Evolutionary conservation across 2,797 vertebrate species (phyloP).

Genomic region (Percopsis omiscomaycus): DNA sequence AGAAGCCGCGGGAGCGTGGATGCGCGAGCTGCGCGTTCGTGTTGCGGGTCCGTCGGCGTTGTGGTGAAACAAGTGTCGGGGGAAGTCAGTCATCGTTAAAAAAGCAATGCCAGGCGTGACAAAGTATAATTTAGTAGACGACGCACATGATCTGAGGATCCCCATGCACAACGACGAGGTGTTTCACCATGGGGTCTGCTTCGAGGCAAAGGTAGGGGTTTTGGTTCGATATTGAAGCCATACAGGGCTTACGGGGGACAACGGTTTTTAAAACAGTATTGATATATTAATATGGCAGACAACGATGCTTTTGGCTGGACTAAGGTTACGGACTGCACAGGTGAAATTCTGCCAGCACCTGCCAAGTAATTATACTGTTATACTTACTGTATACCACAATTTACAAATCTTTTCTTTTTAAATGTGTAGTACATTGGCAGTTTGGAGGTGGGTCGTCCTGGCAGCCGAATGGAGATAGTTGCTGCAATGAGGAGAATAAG

Average conservation of each 20-base stretch:
- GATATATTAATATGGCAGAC: background rate
- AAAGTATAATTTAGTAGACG: constrained; percentile 95
- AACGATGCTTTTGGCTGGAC: too few relatives aligned
- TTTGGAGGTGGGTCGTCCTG: constrained; percentile 92
- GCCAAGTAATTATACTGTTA: background rate
- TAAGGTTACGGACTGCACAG: too few relatives aligned
- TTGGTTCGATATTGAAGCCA: background rate
- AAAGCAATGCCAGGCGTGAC: constrained; percentile 88
- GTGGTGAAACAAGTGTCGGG: constrained; percentile 51
- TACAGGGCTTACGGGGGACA: background rate
- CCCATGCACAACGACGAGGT: constrained; percentile 95
- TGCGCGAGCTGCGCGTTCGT: constrained; percentile 58
- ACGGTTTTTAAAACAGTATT: background rate
- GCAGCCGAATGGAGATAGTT: constrained; percentile 96
- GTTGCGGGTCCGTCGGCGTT: constrained; percentile 60
- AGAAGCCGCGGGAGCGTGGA: constrained; percentile 17
- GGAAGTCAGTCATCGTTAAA: constrained; percentile 8
- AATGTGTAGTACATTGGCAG: constrained; percentile 91
- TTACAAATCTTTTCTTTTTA: constrained; percentile 20
- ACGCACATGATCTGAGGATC: constrained; percentile 89
- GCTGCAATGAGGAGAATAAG: constrained; percentile 95
- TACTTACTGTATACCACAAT: background rate
- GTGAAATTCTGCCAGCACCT: background rate
- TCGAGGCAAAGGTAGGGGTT: constrained; percentile 92
- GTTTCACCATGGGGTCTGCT: constrained; percentile 92